phyloP scores from a whole-genome alignment of 2,888 invertebrate genomes.

The Lasius platythorax region DNA sequence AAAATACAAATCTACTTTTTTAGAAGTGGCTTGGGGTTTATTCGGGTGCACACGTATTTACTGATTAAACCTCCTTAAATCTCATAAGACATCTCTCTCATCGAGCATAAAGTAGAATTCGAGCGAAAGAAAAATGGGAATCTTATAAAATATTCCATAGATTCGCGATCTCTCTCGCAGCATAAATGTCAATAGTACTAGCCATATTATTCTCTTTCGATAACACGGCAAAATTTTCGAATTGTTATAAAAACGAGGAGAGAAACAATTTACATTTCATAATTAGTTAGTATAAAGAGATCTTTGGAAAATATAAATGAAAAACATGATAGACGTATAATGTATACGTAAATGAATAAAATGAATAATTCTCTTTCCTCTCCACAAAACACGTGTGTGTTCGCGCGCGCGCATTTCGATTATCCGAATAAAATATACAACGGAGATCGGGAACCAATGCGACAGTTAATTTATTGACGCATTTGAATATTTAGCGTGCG shows the following conservation, averaged over 20 bases:
- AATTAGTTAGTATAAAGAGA: neutral
- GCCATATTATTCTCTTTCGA: constrained; percentile 1
- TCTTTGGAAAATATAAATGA: neutral
- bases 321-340: neutral
- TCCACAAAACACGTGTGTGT: neutral
- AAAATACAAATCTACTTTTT: neutral
- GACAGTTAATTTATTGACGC: constrained; percentile 49
- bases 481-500: constrained; percentile 26
- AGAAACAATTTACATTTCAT: neutral
- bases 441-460: constrained; percentile 27
- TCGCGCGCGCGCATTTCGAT: neutral
- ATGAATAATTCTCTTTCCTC: constrained; percentile 40
- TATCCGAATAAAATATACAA: constrained; percentile 38
- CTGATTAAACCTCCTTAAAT: constrained; percentile 42
- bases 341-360: neutral
- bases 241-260: neutral
- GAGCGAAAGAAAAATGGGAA: constrained; percentile 8
- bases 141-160: constrained; percentile 32
- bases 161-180: neutral
- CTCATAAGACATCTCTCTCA: neutral
- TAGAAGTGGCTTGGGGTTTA: constrained; percentile 8
- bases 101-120: neutral
- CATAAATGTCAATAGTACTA: neutral
- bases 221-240: neutral
- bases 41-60: constrained; percentile 11